phyloP scores from a whole-genome alignment of 2,888 invertebrate species.

The Brenthis hecate region DNA sequence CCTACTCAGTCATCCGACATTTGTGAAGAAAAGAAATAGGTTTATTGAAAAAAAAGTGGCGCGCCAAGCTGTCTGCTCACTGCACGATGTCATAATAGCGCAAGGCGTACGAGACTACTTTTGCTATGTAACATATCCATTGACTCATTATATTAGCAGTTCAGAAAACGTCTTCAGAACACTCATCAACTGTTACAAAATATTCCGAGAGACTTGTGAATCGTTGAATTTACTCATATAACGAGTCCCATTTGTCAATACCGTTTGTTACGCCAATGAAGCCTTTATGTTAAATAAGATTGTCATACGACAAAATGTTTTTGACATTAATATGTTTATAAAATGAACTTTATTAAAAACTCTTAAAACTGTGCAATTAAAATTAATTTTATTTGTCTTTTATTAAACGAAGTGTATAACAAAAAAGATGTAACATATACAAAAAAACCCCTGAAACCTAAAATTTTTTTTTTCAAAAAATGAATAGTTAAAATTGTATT shows the following conservation, averaged over 20 bases:
- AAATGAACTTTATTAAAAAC: too few species aligned
- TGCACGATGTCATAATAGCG: slow-evolving; percentile 56
- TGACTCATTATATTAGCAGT: slow-evolving; percentile 38
- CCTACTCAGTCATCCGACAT: slow-evolving; percentile 63
- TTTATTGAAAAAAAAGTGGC: slow-evolving; percentile 65
- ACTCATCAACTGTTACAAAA: slow-evolving; percentile 34
- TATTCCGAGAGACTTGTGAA: not conserved
- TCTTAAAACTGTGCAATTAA: too few species aligned
- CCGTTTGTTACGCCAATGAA: not conserved
- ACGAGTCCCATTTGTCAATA: too few species aligned
- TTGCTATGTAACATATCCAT: slow-evolving; percentile 49
- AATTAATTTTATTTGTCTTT: too few species aligned
- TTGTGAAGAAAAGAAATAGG: slow-evolving; percentile 62
- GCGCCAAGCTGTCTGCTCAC: slow-evolving; percentile 79
- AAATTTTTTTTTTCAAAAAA: too few species aligned
- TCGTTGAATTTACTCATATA: not conserved
- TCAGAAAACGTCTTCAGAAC: slow-evolving; percentile 19
- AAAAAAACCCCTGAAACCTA: too few species aligned
- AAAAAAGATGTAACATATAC: too few species aligned
- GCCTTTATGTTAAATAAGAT: not conserved
- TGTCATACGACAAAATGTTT: too few species aligned
- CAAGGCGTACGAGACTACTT: slow-evolving; percentile 46
- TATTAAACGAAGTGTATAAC: too few species aligned
- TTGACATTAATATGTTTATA: too few species aligned
- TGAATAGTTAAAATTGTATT: too few species aligned